Evolutionary conservation across 2,888 invertebrate species (phyloP).

Genomic region (Scaptomyza tumidula): DNA sequence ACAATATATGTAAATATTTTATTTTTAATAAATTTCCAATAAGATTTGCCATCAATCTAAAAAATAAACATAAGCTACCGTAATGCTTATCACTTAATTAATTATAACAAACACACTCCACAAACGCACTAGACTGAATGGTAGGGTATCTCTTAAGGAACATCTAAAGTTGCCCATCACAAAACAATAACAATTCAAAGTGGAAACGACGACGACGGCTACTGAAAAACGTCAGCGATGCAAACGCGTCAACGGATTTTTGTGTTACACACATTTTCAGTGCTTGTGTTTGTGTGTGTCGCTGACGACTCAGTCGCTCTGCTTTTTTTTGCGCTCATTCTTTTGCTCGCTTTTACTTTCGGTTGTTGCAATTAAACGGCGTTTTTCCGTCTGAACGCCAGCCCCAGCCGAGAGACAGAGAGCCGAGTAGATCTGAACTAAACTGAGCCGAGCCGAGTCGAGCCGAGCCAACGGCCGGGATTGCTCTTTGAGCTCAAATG

Average conservation of each 20-base stretch:
- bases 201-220: conserved; percentile 36
- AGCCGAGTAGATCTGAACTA: conserved; percentile 20
- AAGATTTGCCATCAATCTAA: neutral
- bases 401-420: conserved; percentile 43
- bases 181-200: conserved; percentile 31
- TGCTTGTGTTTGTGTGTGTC: conserved; percentile 34
- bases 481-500: conserved; percentile 62
- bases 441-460: conserved; percentile 3
- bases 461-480: conserved; percentile 46
- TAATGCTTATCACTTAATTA: neutral
- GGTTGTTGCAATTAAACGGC: conserved; percentile 76
- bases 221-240: conserved; percentile 54
- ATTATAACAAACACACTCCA: neutral
- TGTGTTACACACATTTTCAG: conserved; percentile 67
- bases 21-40: neutral
- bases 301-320: conserved; percentile 47
- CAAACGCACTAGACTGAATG: neutral
- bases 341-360: conserved; percentile 78
- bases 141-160: conserved; percentile 39
- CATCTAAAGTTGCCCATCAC: conserved; percentile 36
- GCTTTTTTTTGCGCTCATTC: conserved; percentile 69
- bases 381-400: conserved; percentile 72
- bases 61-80: neutral
- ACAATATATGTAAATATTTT: no score
- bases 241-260: conserved; percentile 73